A percentile compares a stretch with the other conserved stretches of the same genome.
Evolutionary conservation across 2,888 invertebrate species (phyloP).

Genomic region (Eledona agricola): DNA sequence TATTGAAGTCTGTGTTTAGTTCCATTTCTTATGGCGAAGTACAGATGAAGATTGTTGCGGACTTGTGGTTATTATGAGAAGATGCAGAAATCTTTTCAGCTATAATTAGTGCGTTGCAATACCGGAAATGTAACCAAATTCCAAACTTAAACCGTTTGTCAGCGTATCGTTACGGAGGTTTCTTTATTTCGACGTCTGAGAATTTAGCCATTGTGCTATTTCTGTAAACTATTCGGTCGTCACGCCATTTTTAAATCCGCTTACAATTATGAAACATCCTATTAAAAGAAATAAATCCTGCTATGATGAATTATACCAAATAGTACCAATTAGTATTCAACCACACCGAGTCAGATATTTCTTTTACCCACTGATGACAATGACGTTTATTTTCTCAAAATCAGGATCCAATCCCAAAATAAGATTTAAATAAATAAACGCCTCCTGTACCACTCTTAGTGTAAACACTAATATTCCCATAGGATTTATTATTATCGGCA

Average conservation of each 20-base stretch:
- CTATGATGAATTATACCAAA: no score
- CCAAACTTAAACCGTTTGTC: conserved; percentile 22
- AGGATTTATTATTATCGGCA: conserved; percentile 17
- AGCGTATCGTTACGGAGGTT: conserved; percentile 12
- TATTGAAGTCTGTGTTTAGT: conserved; percentile 26
- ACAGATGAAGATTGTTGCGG: conserved; percentile 10
- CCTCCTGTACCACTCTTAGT: conserved; percentile 7
- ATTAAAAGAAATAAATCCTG: conserved; percentile 9
- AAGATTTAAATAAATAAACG: conserved; percentile 11
- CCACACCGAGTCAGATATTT: conserved; percentile 3
- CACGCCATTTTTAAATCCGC: conserved; percentile 13
- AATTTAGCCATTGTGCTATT: conserved; percentile 17
- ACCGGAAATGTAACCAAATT: conserved; percentile 14
- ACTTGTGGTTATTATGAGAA: conserved; percentile 8
- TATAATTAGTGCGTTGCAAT: conserved; percentile 19
- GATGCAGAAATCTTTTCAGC: conserved; percentile 15
- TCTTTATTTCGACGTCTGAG: conserved; percentile 16
- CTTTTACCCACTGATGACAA: conserved; percentile 2
- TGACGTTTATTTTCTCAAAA: conserved; percentile 14
- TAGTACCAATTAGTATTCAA: conserved; percentile 1
- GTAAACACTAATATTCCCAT: conserved; percentile 12
- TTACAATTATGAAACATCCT: conserved; percentile 6
- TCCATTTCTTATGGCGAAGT: conserved; percentile 16
- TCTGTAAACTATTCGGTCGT: background rate
- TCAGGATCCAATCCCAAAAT: conserved; percentile 13